Evolutionary conservation across 2,888 invertebrate genomes (phyloP), one percentile per base, ranked within the genome.

Genomic region (Latheticus oryzae): DNA sequence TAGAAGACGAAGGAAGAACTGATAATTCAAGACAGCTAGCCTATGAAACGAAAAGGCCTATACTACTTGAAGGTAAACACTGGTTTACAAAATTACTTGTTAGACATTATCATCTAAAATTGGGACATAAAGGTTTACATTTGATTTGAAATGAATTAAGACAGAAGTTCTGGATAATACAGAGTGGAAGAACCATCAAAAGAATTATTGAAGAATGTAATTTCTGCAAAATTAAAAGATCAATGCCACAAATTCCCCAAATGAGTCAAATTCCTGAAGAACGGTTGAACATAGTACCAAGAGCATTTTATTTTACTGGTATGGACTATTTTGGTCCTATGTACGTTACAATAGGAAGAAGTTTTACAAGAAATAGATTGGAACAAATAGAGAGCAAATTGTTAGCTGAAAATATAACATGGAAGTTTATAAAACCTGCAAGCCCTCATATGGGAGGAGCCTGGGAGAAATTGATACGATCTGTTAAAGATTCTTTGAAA

Each of bases 1-100:
- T 26, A 26, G 26, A 26, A 11, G 26, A 26, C 4, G 26, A 11
- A 26, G 26, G 26, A 3, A 8, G 26, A 4, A 2, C 11, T 11
- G 11, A 26, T 11, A 26, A 26, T 11, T 8, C 26, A n/a, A n/a
- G n/a, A 11, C 9, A 26, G 11, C 2, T 26, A 2, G 8, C 2
- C 11, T 26, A 35, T 35, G 52, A 60, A 12, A 57, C 61, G 30
- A 62, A 65, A 57, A 58, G 59, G 61, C 65, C 65, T 2, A 35
- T 60, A 21, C 47, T 67, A 16, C 48, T 68, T 17, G 47, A 63
- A 3, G 13, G 47, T 2, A 28, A 64, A 15, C 54, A 60, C 57
- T 28, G 42, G 3, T 23, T 64, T 3, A 66, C 66, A 4, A 35
- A 33, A 17, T 35, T 35, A 13, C 35, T 13, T 35, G 13, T 1